Percentiles rank a stretch among this genome's conserved stretches.
Evolutionary conservation across 2,113 vertebrate genomes (phyloP).

Genomic region (Hippoglossus stenolepis): DNA sequence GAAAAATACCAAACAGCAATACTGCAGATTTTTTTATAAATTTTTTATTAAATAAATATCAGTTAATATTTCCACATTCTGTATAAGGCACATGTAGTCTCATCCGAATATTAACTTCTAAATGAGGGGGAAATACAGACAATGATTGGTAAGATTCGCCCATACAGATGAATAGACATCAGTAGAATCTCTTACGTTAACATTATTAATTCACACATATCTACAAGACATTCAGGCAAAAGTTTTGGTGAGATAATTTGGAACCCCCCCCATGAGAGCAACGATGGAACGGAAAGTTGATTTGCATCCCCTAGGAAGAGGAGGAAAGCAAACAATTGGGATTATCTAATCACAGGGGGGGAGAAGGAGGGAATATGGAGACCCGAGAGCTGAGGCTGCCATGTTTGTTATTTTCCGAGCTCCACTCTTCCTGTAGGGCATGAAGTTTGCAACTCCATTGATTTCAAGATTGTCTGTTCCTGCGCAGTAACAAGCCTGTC

Average conservation of each 20-base stretch:
- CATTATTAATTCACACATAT: slow-evolving; percentile 36
- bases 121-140: slow-evolving; percentile 12
- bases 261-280: slow-evolving; percentile 2
- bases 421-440: slow-evolving; percentile 55
- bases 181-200: slow-evolving; percentile 31
- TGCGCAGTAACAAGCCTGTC: slow-evolving; percentile 43
- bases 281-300: slow-evolving; percentile 33
- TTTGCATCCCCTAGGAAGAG: slow-evolving; percentile 41
- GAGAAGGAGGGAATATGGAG: slow-evolving; percentile 29
- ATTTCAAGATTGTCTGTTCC: slow-evolving; percentile 62
- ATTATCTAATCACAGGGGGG: slow-evolving; percentile 55
- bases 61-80: slow-evolving; percentile 31
- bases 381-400: slow-evolving; percentile 29
- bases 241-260: slow-evolving; percentile 11
- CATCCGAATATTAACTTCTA: slow-evolving; percentile 26
- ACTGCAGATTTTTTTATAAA: slow-evolving; percentile 19
- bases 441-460: slow-evolving; percentile 54
- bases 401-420: slow-evolving; percentile 60
- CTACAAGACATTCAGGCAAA: slow-evolving; percentile 36
- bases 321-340: slow-evolving; percentile 64
- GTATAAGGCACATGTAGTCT: slow-evolving; percentile 68
- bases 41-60: slow-evolving; percentile 49
- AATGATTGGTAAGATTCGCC: neutral
- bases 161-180: slow-evolving; percentile 26
- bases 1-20: slow-evolving; percentile 1